Evolutionary conservation across 2,113 vertebrate species (phyloP), one percentile per base, ranked within the genome.

Genomic region (Bucco capensis): DNA sequence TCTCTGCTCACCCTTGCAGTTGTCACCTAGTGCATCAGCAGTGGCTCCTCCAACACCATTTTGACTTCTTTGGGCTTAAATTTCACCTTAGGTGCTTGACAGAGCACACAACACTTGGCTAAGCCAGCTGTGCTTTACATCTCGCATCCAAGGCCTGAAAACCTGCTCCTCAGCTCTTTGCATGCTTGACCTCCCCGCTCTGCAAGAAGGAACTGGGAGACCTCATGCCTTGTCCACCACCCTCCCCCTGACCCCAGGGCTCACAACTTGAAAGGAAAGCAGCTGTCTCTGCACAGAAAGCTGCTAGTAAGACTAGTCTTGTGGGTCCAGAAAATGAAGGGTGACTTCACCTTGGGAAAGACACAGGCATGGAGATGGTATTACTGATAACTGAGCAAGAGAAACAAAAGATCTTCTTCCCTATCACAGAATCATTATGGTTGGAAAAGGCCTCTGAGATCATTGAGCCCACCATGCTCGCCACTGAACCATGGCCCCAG

Each of bases 221-320:
- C 10, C 21, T 28, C n/a, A 18, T 10, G 28, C 38, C 10, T 66
- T 46, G 35, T 17, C 31, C n/a, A 33, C 8, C 7, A 2, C 22
- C 40, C 10, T 71, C 10, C 35, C 8, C 35, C 8, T 0, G 0
- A 22, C 22, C 47, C 64, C 62, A 47, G 21, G 28, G 17, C 28
- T 12, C n/a, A 81, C 31, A 70, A 12, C 14, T 66, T 84, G 27
- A 46, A 65, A 70, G 3, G 4, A 65, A 88, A 76, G 25, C 47
- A 23, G 18, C 25, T 24, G 2, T 0, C 84, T 84, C 80, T 53
- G 24, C 19, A 47, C 33, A 50, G 58, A 84, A 64, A 54, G 4
- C 2, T 6, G 5, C 42, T 23, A 47, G n/a, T 35, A 81, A 72
- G 49, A 74, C 64, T 30, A 71, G 23, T 33, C 10, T 13, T 7